Conservation (phyloP, 2,113 vertebrate genomes). For the Hypomesus transpacificus region DNA sequence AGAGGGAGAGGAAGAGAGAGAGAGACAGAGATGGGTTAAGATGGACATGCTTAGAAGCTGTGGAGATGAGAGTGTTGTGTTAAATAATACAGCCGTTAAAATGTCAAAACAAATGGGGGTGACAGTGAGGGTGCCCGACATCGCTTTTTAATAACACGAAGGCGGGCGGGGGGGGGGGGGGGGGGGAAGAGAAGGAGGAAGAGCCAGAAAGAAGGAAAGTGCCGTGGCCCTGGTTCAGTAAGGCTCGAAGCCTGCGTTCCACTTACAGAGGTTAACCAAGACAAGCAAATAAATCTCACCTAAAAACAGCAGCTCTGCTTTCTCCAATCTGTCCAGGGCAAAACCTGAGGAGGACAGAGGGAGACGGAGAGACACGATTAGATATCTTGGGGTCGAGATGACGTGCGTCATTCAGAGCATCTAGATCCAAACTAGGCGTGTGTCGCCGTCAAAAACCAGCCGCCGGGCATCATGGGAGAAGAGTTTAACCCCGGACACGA, state of each 20-base stretch:
- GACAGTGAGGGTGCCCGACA: not conserved
- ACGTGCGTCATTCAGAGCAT: too few species aligned
- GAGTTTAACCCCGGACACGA: constrained; percentile 1
- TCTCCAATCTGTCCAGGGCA: not conserved
- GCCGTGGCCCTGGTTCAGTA: too few species aligned
- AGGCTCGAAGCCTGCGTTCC: too few species aligned
- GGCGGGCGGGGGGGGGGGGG: not conserved
- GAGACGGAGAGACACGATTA: not conserved
- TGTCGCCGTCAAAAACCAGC: too few species aligned
- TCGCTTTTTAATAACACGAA: not conserved
- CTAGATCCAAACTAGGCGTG: too few species aligned
- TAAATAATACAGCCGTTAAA: too few species aligned
- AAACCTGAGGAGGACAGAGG: not conserved
- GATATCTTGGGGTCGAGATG: too few species aligned
- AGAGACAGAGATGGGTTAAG: not conserved
- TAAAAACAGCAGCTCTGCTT: not conserved
- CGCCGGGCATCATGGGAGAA: too few species aligned
- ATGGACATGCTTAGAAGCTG: not conserved
- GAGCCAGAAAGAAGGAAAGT: too few species aligned
- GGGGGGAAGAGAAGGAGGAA: not conserved
- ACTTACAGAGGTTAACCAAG: not conserved
- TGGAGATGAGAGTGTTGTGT: not conserved
- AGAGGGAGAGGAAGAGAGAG: not conserved
- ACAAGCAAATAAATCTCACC: not conserved
- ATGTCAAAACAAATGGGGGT: too few species aligned